A percentile compares a stretch with the other conserved stretches of the same genome.
Evolutionary conservation across 2,888 invertebrate genomes (phyloP).

Genomic region (Aspidapion aeneum): DNA sequence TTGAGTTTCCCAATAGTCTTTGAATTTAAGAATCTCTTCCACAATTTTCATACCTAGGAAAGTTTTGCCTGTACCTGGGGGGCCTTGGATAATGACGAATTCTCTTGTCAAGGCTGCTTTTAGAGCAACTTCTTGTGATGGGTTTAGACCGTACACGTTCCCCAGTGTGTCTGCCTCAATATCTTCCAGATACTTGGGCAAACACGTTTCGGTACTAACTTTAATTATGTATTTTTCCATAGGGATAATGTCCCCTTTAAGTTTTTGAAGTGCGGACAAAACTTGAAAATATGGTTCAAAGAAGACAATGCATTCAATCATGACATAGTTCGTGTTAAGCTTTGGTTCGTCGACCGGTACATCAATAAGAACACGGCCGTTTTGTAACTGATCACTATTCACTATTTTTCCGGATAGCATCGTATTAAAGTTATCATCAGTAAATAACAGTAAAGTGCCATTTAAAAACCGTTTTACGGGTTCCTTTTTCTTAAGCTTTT

Average conservation of each 20-base stretch:
- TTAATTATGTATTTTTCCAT: slow-evolving; percentile 67
- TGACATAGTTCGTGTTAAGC: no score
- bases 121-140: slow-evolving; percentile 65
- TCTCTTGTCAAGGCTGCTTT: slow-evolving; percentile 65
- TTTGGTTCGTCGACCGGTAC: slow-evolving; percentile 45
- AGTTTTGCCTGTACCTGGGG: no score
- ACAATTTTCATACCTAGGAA: slow-evolving; percentile 22
- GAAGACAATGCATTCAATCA: no score
- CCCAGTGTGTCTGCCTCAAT: slow-evolving; percentile 4
- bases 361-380: slow-evolving; percentile 53
- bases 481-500: slow-evolving; percentile 44
- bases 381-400: slow-evolving; percentile 55
- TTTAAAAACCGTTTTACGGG: slow-evolving; percentile 60
- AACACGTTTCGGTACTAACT: slow-evolving; percentile 46
- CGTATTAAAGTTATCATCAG: slow-evolving; percentile 63
- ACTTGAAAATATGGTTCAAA: no score
- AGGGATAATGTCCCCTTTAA: slow-evolving; percentile 57
- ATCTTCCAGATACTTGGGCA: slow-evolving; percentile 19
- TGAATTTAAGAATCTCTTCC: slow-evolving; percentile 12
- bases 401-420: slow-evolving; percentile 67
- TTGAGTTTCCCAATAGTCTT: slow-evolving; percentile 41
- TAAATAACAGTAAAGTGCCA: slow-evolving; percentile 72
- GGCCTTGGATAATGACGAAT: slow-evolving; percentile 70
- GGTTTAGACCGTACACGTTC: slow-evolving; percentile 21
- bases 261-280: slow-evolving; percentile 61